A percentile compares a stretch with the other conserved stretches of the same genome.
These are phyloP conservation scores for Falcunculus frontatus DNA, from an alignment of 2,113 vertebrate genomes.

Conservation along the genomic window DNA sequence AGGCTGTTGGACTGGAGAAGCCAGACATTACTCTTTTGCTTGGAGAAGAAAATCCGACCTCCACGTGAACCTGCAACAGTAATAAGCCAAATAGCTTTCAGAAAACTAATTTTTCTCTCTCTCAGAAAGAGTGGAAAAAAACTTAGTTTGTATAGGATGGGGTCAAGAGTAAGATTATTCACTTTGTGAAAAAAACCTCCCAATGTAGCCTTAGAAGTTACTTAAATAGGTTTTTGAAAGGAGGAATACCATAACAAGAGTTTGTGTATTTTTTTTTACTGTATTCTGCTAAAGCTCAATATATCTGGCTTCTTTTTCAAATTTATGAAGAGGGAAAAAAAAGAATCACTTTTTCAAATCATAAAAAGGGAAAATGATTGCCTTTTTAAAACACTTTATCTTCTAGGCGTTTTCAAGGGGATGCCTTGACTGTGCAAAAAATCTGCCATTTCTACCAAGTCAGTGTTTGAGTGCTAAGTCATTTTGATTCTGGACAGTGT, in stretches of 20 bases:
- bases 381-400: not conserved
- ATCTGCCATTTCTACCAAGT: not conserved
- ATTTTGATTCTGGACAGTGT: not conserved
- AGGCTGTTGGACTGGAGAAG: not conserved
- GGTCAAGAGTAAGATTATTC: not conserved
- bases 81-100: not conserved
- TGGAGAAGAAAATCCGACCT: not conserved
- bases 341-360: not conserved
- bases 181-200: fast-evolving
- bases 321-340: not conserved
- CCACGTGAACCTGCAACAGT: not conserved
- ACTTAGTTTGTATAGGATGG: not conserved
- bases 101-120: not conserved
- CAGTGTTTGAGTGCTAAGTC: fast-evolving
- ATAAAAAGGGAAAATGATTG: not conserved
- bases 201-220: not conserved
- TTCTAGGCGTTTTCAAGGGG: not conserved
- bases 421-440: not conserved
- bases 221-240: not conserved
- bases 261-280: not conserved
- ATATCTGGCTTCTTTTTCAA: not conserved
- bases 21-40: not conserved
- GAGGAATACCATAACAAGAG: not conserved
- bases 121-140: not conserved
- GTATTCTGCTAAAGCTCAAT: not conserved